These are phyloP conservation scores for Chloroceryle aenea DNA, from an alignment of 2,113 vertebrate species.

Conservation along the genomic window DNA sequence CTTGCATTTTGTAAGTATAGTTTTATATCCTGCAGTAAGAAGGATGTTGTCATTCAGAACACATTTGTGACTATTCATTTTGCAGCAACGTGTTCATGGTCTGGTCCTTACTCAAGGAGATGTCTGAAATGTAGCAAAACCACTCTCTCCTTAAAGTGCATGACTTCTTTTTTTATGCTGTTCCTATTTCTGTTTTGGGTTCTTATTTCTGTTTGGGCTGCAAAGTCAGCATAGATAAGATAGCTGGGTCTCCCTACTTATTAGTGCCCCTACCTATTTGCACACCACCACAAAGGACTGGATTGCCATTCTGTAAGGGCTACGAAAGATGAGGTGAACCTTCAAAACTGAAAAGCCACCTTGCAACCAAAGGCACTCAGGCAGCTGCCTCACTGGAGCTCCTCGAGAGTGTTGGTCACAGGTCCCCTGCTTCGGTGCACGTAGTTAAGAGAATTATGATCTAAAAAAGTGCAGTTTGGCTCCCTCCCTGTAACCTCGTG, in stretches of 20 bases:
- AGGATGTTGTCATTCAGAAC: neutral
- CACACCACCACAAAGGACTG: neutral
- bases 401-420: neutral
- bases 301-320: neutral
- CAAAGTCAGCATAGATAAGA: neutral
- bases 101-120: neutral
- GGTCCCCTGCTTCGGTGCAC: slow-evolving; percentile 10
- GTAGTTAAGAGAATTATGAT: slow-evolving; percentile 6
- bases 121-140: neutral
- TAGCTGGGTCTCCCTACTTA: neutral
- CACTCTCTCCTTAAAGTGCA: neutral
- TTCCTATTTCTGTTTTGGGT: no score
- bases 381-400: neutral
- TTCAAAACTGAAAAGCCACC: neutral
- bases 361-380: neutral
- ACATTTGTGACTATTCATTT: neutral
- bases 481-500: slow-evolving; percentile 22
- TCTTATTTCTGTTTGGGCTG: neutral
- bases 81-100: neutral
- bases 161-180: neutral
- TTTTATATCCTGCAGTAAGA: neutral
- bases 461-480: slow-evolving; percentile 50
- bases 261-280: neutral
- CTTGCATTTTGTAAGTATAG: neutral
- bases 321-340: neutral